Evolutionary conservation across 2,888 invertebrate species (phyloP).

Genomic region (Zelleria hepariella): DNA sequence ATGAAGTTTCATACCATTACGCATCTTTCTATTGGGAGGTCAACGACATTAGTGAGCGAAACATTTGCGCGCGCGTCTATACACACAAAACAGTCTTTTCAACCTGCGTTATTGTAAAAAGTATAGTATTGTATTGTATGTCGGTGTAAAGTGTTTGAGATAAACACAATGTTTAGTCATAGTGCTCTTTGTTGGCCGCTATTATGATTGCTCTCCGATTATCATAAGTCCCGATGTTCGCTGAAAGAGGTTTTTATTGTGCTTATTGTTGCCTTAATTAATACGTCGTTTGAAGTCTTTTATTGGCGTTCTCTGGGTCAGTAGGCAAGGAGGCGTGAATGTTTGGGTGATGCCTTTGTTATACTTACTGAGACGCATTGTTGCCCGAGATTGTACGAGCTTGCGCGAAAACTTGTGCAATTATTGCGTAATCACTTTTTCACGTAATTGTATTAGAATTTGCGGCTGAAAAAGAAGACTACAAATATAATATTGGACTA

Average conservation of each 20-base stretch:
- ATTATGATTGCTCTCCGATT: slow-evolving; percentile 43
- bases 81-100: slow-evolving; percentile 43
- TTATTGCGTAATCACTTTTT: not conserved
- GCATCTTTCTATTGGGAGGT: slow-evolving; percentile 22
- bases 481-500: too few relatives aligned
- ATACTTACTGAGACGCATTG: not conserved
- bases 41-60: slow-evolving; percentile 37
- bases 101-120: slow-evolving; percentile 43
- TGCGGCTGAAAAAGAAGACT: too few relatives aligned
- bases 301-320: slow-evolving; percentile 46
- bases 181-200: slow-evolving; percentile 33
- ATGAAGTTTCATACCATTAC: too few relatives aligned
- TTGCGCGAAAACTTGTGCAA: not conserved
- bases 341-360: slow-evolving; percentile 21
- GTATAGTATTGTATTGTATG: slow-evolving; percentile 38
- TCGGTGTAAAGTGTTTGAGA: slow-evolving; percentile 43
- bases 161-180: slow-evolving; percentile 40
- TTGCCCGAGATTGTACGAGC: not conserved
- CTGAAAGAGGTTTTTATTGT: slow-evolving; percentile 40
- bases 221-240: slow-evolving; percentile 34
- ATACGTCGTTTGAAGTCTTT: slow-evolving; percentile 37
- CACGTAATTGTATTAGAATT: too few relatives aligned
- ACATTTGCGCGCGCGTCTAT: slow-evolving; percentile 40
- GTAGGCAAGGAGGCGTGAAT: slow-evolving; percentile 41
- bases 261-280: slow-evolving; percentile 55